Base-by-base conservation (phyloP, 1,140 invertebrate genomes). In the Lasioglossum albipes region DNA sequence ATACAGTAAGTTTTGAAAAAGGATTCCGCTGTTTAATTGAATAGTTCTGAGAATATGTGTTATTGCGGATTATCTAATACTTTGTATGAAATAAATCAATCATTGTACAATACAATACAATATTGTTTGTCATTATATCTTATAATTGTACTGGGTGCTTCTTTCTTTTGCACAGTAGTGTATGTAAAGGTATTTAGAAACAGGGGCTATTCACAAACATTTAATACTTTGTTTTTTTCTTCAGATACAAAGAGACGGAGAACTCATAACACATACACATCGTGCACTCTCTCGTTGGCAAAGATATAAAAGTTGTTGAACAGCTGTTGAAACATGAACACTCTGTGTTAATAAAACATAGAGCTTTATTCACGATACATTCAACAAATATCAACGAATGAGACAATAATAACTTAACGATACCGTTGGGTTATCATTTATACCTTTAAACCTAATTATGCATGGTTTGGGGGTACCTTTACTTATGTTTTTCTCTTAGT, bases 211-310 rank as follows among this genome's bases (percentile, higher is more conserved):
- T 75, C 45, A 83, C 27, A 20, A 71, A 62, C 66, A 59, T 62
- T 79, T 84, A n/a, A 69, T 89, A 83, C 13, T 54, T 87, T 49
- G 45, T 12, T 49, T 49, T 13, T 49, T 89, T 89, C 95, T 95
- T 83, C 93, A 96, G 95, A 91, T 95, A 94, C 87, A 96, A 96
- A 84, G 95, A 96, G 93, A 95, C 95, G 2, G 96, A 96, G 91
- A 96, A 96, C 91, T 96, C 95, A 54, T 96, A 91, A 91, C 9
- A 12, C n/a, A 54, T 54, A 59, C 10, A 65, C 10, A 65, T 71
- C 62, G 2, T 49, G 66, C 22, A 62, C 52, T 22, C 52, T 22
- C 31, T 7, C 12, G 31, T 61, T 61, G 49, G 6, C 61, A 75
- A 67, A 31, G 42, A 18, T 73, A 62, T 76, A 45, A 68, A 18